Conservation (phyloP, 2,113 vertebrate species). For the human region DNA sequence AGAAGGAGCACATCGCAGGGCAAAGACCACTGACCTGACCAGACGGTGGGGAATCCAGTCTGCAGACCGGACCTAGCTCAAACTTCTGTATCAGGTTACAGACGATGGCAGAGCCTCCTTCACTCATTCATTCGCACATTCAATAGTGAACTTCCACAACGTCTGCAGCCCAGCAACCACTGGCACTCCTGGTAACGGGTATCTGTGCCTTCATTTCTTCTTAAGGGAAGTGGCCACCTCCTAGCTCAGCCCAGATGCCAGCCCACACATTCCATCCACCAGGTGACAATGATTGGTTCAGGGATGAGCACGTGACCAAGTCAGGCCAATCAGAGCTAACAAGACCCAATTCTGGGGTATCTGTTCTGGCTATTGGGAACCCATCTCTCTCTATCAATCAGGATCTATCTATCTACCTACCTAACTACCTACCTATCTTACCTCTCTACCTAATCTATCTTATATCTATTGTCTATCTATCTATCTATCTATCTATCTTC, state of each 20-base stretch:
- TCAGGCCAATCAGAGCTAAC: not conserved
- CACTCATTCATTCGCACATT: not conserved
- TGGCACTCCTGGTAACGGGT: not conserved
- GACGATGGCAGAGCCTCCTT: not conserved
- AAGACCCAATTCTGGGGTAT: not conserved
- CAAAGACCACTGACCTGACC: not conserved
- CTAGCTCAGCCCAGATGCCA: not conserved
- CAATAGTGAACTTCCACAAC: not conserved
- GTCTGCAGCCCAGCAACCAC: not conserved
- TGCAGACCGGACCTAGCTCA: not conserved
- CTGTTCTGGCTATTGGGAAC: not conserved
- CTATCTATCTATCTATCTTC: too few relatives aligned
- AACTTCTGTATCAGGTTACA: not conserved
- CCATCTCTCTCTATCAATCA: not conserved
- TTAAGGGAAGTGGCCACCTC: not conserved
- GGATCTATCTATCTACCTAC: too few relatives aligned
- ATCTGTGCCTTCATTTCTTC: not conserved
- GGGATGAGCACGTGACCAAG: not conserved
- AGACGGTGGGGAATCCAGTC: not conserved
- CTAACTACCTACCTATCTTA: too few relatives aligned
- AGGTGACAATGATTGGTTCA: not conserved
- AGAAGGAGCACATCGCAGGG: fast-evolving
- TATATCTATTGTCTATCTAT: too few relatives aligned
- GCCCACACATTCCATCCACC: fast-evolving
- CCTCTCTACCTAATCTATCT: too few relatives aligned